phyloP scores from a whole-genome alignment of 2,113 vertebrate species.

The Recurvirostra avosetta region DNA sequence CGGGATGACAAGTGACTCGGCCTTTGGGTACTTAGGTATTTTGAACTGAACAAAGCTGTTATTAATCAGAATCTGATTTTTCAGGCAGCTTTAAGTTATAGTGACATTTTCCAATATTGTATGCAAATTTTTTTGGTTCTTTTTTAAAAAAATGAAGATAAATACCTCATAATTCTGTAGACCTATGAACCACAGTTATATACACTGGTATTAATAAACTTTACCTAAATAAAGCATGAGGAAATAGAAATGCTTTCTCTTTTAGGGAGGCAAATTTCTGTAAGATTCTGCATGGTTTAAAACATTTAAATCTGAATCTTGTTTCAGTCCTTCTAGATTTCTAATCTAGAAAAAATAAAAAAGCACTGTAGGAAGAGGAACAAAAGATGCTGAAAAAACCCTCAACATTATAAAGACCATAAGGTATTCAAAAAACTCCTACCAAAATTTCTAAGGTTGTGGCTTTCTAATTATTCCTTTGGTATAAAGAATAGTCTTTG shows the following conservation, averaged over 20 bases:
- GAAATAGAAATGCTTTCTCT: background rate
- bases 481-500: background rate
- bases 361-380: background rate
- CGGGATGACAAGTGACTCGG: background rate
- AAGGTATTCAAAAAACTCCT: background rate
- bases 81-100: background rate
- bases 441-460: background rate
- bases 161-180: background rate
- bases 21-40: background rate
- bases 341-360: background rate
- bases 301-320: background rate
- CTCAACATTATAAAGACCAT: background rate
- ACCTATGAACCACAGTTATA: background rate
- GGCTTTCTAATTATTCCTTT: background rate
- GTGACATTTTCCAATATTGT: background rate
- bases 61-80: background rate
- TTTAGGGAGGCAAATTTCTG: background rate
- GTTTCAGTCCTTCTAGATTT: background rate
- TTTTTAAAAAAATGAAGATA: background rate
- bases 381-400: background rate
- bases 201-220: background rate
- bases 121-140: background rate
- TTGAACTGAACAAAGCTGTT: background rate
- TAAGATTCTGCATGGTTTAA: background rate
- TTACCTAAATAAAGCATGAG: background rate